phyloP scores from a whole-genome alignment of 2,888 invertebrate genomes.

The Arctia plantaginis region DNA sequence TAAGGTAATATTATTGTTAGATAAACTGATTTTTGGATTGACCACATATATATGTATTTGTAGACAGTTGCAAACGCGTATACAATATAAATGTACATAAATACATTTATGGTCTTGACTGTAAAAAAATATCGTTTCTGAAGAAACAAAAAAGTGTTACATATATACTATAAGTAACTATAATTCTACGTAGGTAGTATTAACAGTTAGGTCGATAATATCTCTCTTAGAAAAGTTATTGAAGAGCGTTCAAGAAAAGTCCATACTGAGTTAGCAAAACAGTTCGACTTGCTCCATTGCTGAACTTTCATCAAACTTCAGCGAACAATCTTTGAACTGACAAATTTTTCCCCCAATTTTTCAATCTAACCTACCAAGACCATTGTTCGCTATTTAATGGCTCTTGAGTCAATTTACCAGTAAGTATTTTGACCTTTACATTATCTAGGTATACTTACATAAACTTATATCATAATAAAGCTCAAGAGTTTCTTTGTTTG shows the following conservation, averaged over 20 bases:
- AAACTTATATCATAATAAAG: neutral
- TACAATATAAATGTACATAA: too few species aligned
- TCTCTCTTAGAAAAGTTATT: constrained; percentile 37
- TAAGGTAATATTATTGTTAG: too few species aligned
- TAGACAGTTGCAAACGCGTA: too few species aligned
- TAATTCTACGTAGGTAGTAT: constrained; percentile 20
- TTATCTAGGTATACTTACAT: neutral
- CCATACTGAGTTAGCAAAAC: constrained; percentile 45
- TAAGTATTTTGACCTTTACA: constrained; percentile 28
- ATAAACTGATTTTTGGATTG: too few species aligned
- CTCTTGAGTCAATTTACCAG: constrained; percentile 42
- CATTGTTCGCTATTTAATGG: constrained; percentile 46
- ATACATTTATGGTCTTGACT: neutral
- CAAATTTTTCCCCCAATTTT: constrained; percentile 51
- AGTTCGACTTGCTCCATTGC: constrained; percentile 33
- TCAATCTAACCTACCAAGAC: constrained; percentile 37
- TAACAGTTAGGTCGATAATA: constrained; percentile 40
- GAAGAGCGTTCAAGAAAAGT: constrained; percentile 40
- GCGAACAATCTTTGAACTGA: constrained; percentile 47
- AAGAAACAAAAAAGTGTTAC: constrained; percentile 22
- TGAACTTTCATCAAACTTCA: constrained; percentile 44
- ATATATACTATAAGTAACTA: constrained; percentile 7
- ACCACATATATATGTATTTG: too few species aligned
- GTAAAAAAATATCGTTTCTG: constrained; percentile 2
- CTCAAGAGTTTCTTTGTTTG: too few species aligned